Conservation (phyloP, 2,888 invertebrate species). For the Trichopoda pennipes region DNA sequence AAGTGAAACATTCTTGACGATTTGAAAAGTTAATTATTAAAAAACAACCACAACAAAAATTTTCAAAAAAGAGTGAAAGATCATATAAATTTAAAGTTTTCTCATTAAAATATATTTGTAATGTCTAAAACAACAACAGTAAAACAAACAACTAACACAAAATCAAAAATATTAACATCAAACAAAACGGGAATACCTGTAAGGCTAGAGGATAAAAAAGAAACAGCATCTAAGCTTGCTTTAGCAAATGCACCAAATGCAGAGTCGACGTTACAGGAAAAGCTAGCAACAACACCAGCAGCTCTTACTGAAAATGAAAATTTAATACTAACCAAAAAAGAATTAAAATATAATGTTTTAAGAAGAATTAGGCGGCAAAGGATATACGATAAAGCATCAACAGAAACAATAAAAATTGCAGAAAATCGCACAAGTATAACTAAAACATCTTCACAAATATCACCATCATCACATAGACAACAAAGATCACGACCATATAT, state of each 20-base stretch:
- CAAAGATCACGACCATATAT: constrained; percentile 43
- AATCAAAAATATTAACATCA: constrained; percentile 59
- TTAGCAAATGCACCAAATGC: constrained; percentile 16
- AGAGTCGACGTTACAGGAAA: neutral
- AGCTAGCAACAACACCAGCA: constrained; percentile 42
- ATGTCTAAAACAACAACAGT: constrained; percentile 67
- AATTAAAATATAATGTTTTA: constrained; percentile 59
- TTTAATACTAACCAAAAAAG: constrained; percentile 40
- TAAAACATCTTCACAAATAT: constrained; percentile 34
- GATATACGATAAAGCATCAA: constrained; percentile 42
- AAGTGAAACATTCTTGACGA: constrained; percentile 24
- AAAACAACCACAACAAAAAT: neutral
- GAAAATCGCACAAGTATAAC: constrained; percentile 20
- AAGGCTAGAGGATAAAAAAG: constrained; percentile 52
- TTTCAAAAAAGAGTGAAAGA: constrained; percentile 40
- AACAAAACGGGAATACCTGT: constrained; percentile 59
- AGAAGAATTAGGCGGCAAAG: constrained; percentile 60
- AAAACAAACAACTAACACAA: constrained; percentile 57
- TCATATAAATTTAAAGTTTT: constrained; percentile 31
- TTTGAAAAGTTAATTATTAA: constrained; percentile 14
- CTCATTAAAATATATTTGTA: constrained; percentile 63
- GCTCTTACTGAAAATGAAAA: constrained; percentile 62
- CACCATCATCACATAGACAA: constrained; percentile 32
- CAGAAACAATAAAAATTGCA: constrained; percentile 12
- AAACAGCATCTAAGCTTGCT: constrained; percentile 38